Evolutionary conservation across 1,140 invertebrate genomes (phyloP).

Genomic region (Onthophagus taurus): DNA sequence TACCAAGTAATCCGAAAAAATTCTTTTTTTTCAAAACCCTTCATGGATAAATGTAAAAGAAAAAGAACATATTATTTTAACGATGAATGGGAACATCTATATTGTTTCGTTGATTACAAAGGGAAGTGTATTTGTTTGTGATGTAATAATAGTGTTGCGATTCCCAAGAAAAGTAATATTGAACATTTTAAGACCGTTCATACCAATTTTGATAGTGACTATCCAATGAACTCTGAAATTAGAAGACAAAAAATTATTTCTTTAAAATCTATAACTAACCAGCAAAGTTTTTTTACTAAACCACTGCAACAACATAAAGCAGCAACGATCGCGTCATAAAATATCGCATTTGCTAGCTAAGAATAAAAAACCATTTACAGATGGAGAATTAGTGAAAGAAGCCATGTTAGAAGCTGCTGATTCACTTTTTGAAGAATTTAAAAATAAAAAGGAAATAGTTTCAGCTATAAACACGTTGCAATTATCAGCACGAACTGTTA

Average conservation of each 20-base stretch:
- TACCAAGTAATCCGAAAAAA: slow-evolving; percentile 7
- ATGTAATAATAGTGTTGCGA: slow-evolving; percentile 14
- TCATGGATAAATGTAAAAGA: slow-evolving; percentile 13
- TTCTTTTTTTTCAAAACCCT: slow-evolving; percentile 7
- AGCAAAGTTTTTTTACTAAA: slow-evolving; percentile 25
- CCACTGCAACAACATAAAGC: slow-evolving; percentile 18
- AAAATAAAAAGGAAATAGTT: slow-evolving; percentile 18
- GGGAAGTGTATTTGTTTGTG: slow-evolving; percentile 16
- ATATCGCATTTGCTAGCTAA: slow-evolving; percentile 26
- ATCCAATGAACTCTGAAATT: slow-evolving; percentile 26
- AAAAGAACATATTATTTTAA: slow-evolving; percentile 12
- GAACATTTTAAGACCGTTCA: slow-evolving; percentile 19
- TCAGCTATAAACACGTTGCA: slow-evolving; percentile 16
- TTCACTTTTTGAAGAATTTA: no score
- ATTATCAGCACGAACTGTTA: slow-evolving; percentile 18
- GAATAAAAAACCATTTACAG: slow-evolving; percentile 18
- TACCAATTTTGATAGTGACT: no score
- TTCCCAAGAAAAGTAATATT: slow-evolving; percentile 17
- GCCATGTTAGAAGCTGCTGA: no score
- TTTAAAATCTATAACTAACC: slow-evolving; percentile 23
- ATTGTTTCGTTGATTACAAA: slow-evolving; percentile 17
- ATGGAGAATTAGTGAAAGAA: slow-evolving; percentile 15
- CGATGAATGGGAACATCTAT: slow-evolving; percentile 11
- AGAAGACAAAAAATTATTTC: slow-evolving; percentile 27
- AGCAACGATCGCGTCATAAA: slow-evolving; percentile 21